Base-by-base conservation (phyloP, 2,888 invertebrate species). In the Zygothrica quintamaculata region DNA sequence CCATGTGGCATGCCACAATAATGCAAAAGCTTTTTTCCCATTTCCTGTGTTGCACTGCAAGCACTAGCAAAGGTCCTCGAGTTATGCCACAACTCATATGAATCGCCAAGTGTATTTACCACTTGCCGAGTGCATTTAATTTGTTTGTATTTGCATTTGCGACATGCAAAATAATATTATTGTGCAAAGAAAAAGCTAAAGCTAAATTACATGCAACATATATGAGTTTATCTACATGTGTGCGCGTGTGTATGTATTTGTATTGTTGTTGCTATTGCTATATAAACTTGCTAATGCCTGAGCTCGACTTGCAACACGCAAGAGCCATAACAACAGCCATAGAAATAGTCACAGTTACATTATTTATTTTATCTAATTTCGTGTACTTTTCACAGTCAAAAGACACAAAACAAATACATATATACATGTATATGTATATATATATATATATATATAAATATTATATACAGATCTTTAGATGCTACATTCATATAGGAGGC, bases 81-180 rank as follows among this genome's bases (percentile, higher is more conserved):
- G n/a, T n/a, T n/a, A n/a, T n/a, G n/a, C n/a, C n/a, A n/a, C n/a
- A n/a, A n/a, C n/a, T n/a, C n/a, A 22, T 22, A 22, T 22, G 18
- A 22, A 5, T 22, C 18, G 18, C 18, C 18, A 22, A 22, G 18
- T 22, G 73, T 73, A 72, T 73, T 73, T 72, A 74, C 74, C 15
- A 55, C 31, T 50, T 47, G 57, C 75, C 61, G 65, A 71, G 70
- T 60, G 66, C 76, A 70, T 74, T 76, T 71, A 80, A 78, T 81
- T 78, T 80, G 65, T 74, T 84, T 60, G 56, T 70, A 76, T 78
- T 84, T 81, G 76, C 74, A 65, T 67, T 69, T 60, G 65, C 74
- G 58, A 75, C 73, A 72, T 65, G 75, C 76, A 66, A 40, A 36
- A 66, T 55, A 58, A 43, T 55, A 70, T 59, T 59, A 44, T 56